phyloP scores from a whole-genome alignment of 2,888 invertebrate genomes.

The Erebia epiphron region DNA sequence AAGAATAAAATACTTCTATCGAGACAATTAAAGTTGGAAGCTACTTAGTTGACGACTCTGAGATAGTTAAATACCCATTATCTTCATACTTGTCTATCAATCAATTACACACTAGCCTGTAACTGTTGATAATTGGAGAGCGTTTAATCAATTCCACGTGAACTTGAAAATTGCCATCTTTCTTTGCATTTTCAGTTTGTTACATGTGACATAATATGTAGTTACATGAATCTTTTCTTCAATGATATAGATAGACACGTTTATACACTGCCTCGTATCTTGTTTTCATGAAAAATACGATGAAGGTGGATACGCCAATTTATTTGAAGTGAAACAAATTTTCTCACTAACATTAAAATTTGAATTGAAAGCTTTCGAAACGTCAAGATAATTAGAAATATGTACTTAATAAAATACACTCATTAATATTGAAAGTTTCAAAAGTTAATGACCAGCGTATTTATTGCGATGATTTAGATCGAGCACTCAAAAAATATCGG shows the following conservation, averaged over 20 bases:
- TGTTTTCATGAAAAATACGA: not conserved
- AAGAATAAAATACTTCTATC: not conserved
- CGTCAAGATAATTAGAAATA: not conserved
- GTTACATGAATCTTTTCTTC: not conserved
- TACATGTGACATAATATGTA: constrained; percentile 35
- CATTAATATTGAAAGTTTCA: not conserved
- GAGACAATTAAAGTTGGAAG: constrained; percentile 14
- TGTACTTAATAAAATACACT: not conserved
- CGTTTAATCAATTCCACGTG: constrained; percentile 37
- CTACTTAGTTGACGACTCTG: constrained; percentile 1
- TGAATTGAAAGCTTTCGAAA: not conserved
- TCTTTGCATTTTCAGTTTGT: constrained; percentile 23
- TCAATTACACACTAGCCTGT: constrained; percentile 17
- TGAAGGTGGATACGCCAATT: not conserved
- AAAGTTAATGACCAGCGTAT: not conserved
- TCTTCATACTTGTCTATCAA: constrained; percentile 13
- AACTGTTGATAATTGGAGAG: constrained; percentile 11
- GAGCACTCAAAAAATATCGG: constrained; percentile 2
- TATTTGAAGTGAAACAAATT: not conserved
- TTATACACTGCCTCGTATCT: not conserved
- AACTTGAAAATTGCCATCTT: constrained; percentile 19
- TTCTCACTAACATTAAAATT: not conserved
- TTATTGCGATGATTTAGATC: not conserved
- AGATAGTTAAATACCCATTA: constrained; percentile 29
- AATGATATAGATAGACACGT: constrained; percentile 11